Percentiles rank a stretch among this genome's conserved stretches.
phyloP scores from a whole-genome alignment of 2,797 vertebrate species.

The Rousettus madagascariensis region DNA sequence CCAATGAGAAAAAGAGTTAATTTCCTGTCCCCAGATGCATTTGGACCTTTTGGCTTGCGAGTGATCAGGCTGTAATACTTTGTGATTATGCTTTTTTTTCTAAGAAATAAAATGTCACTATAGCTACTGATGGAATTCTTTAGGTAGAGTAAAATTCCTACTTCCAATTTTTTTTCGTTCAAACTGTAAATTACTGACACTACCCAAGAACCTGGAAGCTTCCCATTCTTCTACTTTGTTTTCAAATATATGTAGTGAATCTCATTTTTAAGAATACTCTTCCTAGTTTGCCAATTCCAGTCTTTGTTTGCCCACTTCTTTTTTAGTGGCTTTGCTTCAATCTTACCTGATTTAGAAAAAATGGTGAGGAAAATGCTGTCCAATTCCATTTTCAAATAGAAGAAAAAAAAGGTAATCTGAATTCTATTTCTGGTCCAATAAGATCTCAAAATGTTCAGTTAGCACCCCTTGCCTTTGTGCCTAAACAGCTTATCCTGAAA shows the following conservation, averaged over 20 bases:
- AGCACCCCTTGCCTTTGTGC: neutral
- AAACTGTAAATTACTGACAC: neutral
- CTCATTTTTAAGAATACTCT: neutral
- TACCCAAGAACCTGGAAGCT: neutral
- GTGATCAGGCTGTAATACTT: neutral
- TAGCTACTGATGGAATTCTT: neutral
- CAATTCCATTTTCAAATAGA: neutral
- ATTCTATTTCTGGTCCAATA: conserved; percentile 16
- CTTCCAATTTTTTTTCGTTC: neutral
- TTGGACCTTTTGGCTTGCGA: neutral
- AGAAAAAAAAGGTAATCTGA: neutral
- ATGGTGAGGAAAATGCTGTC: neutral
- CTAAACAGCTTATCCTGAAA: conserved; percentile 8
- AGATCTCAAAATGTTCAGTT: neutral
- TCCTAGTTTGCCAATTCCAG: neutral
- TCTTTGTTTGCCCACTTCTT: neutral
- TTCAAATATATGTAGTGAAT: neutral
- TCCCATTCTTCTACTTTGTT: neutral
- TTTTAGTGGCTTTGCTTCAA: neutral
- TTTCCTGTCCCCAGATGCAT: neutral
- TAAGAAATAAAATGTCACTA: conserved; percentile 15
- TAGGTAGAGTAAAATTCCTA: neutral
- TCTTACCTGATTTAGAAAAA: neutral
- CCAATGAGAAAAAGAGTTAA: neutral
- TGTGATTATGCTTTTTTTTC: neutral